These are phyloP conservation scores for Pseudorasbora parva DNA, from an alignment of 2,113 vertebrate genomes.

Conservation along the genomic window DNA sequence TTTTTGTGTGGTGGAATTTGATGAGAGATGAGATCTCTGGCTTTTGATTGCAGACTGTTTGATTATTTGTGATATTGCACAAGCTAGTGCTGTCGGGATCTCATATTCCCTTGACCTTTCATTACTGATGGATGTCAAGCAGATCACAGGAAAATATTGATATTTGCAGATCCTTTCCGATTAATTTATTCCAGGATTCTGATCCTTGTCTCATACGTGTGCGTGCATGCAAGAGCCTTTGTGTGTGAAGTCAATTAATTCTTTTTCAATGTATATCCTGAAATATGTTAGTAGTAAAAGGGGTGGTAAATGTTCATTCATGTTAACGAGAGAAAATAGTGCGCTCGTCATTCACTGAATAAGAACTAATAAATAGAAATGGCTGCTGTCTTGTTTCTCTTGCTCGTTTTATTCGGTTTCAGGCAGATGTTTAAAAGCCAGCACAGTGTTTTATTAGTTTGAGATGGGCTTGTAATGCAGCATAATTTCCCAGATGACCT, in stretches of 20 bases:
- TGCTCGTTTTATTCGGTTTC: neutral
- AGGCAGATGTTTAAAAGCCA: neutral
- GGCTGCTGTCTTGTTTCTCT: neutral
- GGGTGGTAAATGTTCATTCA: neutral
- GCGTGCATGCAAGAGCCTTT: neutral
- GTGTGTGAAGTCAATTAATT: neutral
- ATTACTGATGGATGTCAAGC: neutral
- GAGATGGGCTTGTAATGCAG: neutral
- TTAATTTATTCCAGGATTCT: neutral
- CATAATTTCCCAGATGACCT: slow-evolving; percentile 6
- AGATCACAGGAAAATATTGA: neutral
- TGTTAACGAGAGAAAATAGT: neutral
- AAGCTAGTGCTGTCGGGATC: neutral
- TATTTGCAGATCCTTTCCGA: neutral
- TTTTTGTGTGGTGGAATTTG: neutral
- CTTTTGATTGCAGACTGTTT: no score
- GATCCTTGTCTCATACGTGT: neutral
- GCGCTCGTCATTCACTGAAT: neutral
- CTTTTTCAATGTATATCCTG: neutral
- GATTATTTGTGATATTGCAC: no score
- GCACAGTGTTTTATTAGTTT: slow-evolving; percentile 1
- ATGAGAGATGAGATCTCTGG: neutral
- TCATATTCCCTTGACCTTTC: neutral
- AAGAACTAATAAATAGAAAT: neutral
- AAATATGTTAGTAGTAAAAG: neutral